Evolutionary conservation across 2,888 invertebrate genomes (phyloP).

Genomic region (Drosophila tanythrix): DNA sequence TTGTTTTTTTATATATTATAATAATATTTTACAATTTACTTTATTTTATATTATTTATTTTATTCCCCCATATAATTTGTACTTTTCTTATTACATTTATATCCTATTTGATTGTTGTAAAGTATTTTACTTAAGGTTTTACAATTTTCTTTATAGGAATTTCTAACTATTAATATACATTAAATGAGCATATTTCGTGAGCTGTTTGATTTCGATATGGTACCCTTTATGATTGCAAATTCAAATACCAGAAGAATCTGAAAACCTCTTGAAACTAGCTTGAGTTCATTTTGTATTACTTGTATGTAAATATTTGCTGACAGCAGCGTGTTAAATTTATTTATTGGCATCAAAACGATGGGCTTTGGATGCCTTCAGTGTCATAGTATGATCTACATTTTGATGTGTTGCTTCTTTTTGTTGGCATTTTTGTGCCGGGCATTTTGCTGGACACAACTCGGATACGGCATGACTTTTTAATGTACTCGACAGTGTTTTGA

Average conservation of each 20-base stretch:
- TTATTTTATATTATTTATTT: too few species aligned
- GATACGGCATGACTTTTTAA: constrained; percentile 69
- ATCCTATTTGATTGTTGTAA: not conserved
- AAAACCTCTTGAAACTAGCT: not conserved
- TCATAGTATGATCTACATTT: constrained; percentile 74
- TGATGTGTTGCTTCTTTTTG: constrained; percentile 57
- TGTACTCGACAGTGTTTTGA: constrained; percentile 54
- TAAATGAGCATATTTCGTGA: accelerated
- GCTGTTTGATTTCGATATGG: not conserved
- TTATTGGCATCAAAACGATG: constrained; percentile 72
- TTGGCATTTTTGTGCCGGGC: constrained; percentile 34
- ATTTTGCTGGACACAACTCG: constrained; percentile 36
- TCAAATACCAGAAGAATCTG: not conserved
- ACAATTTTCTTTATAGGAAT: too few species aligned
- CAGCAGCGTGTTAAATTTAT: constrained; percentile 70
- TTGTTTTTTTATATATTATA: too few species aligned
- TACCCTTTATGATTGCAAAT: not conserved
- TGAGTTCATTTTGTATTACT: constrained; percentile 1
- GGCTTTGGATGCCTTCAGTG: constrained; percentile 68
- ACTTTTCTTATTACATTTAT: not conserved
- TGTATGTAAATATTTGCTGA: constrained; percentile 7
- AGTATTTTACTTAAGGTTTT: too few species aligned
- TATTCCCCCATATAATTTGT: not conserved
- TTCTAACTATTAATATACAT: too few species aligned
- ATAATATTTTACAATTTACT: too few species aligned